Percentiles rank a stretch among this genome's conserved stretches.
Conservation (phyloP, 2,888 invertebrate genomes). For the Alcis repandata region DNA sequence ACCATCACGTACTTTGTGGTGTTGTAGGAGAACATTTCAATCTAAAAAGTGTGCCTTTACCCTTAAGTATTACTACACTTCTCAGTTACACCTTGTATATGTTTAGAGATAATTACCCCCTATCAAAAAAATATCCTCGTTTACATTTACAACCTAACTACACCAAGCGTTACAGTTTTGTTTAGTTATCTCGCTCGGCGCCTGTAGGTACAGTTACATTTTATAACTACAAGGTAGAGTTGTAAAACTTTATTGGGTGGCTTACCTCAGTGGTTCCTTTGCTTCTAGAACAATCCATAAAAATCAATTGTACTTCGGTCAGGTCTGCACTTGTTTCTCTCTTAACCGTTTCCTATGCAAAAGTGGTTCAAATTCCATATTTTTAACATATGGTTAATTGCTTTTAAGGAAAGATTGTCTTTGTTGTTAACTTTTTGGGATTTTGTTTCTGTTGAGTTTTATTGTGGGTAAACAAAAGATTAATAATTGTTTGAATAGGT, state of each 20-base stretch:
- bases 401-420: conserved; percentile 56
- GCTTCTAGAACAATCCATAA: conserved; percentile 39
- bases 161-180: conserved; percentile 39
- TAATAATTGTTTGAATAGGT: conserved; percentile 48
- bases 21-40: too few species aligned
- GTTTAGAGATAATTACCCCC: too few species aligned
- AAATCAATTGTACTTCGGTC: conserved; percentile 35
- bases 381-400: conserved; percentile 39
- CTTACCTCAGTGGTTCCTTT: conserved; percentile 55
- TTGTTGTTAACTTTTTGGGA: conserved; percentile 28
- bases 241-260: conserved; percentile 68
- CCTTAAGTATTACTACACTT: too few species aligned
- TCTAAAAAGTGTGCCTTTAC: too few species aligned
- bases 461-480: conserved; percentile 67
- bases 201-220: conserved; percentile 61
- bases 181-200: conserved; percentile 36
- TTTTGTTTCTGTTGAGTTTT: conserved; percentile 42
- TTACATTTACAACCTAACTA: not conserved
- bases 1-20: too few species aligned
- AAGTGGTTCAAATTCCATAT: conserved; percentile 26
- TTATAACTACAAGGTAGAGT: conserved; percentile 51
- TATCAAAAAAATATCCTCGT: too few species aligned
- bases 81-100: too few species aligned
- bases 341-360: conserved; percentile 1
- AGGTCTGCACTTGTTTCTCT: conserved; percentile 56